Conservation (phyloP, 2,888 invertebrate genomes). For the Cryptophagus acutangulus region DNA sequence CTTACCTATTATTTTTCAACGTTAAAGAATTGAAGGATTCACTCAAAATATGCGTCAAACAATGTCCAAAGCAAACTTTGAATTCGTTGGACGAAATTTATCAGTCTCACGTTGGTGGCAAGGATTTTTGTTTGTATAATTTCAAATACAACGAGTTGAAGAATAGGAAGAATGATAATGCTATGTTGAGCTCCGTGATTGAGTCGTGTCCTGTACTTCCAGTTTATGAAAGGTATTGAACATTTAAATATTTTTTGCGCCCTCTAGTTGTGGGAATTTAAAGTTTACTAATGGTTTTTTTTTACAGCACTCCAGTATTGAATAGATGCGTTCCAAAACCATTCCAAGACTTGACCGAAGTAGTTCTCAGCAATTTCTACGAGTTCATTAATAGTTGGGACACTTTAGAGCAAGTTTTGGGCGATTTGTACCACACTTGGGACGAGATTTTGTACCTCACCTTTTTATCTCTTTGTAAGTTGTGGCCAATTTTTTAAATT, state of each 20-base stretch:
- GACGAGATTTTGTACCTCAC: constrained; percentile 76
- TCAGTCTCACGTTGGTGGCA: constrained; percentile 69
- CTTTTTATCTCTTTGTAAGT: constrained; percentile 73
- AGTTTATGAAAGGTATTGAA: constrained; percentile 62
- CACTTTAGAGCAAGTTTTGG: constrained; percentile 79
- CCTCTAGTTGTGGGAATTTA: too few relatives aligned
- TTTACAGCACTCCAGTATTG: constrained; percentile 65
- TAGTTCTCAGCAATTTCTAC: constrained; percentile 68
- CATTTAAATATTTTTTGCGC: too few relatives aligned
- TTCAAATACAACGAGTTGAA: constrained; percentile 55
- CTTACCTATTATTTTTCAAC: constrained; percentile 79
- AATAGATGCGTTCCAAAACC: constrained; percentile 83
- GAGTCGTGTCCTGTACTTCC: constrained; percentile 79
- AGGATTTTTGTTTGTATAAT: constrained; percentile 73
- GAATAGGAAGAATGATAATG: constrained; percentile 32
- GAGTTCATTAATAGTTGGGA: constrained; percentile 83
- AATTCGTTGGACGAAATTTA: constrained; percentile 62
- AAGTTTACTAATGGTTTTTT: constrained; percentile 15
- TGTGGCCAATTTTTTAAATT: not conserved
- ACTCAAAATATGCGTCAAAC: constrained; percentile 82
- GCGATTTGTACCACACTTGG: constrained; percentile 86
- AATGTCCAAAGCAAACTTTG: constrained; percentile 72
- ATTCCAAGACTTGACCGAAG: constrained; percentile 59
- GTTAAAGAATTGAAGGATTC: constrained; percentile 69
- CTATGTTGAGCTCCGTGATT: constrained; percentile 47